Evolutionary conservation across 2,888 invertebrate genomes (phyloP).

Genomic region (Spicauda simplicius): DNA sequence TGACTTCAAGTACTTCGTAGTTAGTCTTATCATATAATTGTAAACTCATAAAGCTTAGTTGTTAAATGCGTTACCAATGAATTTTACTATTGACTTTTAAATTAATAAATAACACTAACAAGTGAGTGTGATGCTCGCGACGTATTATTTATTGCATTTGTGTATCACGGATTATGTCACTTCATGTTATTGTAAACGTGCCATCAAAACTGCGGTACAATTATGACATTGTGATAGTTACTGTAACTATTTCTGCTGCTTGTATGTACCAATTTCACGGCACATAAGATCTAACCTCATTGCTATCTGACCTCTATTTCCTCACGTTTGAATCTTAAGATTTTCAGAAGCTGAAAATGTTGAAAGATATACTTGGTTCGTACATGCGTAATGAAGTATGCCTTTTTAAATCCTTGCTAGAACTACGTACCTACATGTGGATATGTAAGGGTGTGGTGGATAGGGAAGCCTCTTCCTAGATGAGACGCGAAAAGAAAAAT

Average conservation of each 20-base stretch:
- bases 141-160: slow-evolving; percentile 30
- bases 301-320: too few relatives aligned
- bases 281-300: too few relatives aligned
- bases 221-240: slow-evolving; percentile 10
- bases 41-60: slow-evolving; percentile 73
- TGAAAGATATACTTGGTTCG: too few relatives aligned
- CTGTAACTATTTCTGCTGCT: neutral
- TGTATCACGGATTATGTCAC: neutral
- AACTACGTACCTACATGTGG: too few relatives aligned
- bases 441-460: too few relatives aligned
- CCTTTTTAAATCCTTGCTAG: too few relatives aligned
- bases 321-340: too few relatives aligned
- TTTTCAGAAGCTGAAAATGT: too few relatives aligned
- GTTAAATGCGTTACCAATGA: slow-evolving; percentile 82
- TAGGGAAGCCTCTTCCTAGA: too few relatives aligned
- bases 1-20: slow-evolving; percentile 27
- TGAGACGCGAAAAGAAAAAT: too few relatives aligned
- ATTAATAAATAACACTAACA: slow-evolving; percentile 25
- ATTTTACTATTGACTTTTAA: slow-evolving; percentile 57
- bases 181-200: neutral
- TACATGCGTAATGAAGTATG: too few relatives aligned
- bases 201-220: slow-evolving; percentile 11
- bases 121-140: slow-evolving; percentile 4
- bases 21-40: slow-evolving; percentile 52
- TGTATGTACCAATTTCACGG: neutral